Conservation (phyloP, 2,797 vertebrate genomes). For the Lutjanus argentimaculatus region DNA sequence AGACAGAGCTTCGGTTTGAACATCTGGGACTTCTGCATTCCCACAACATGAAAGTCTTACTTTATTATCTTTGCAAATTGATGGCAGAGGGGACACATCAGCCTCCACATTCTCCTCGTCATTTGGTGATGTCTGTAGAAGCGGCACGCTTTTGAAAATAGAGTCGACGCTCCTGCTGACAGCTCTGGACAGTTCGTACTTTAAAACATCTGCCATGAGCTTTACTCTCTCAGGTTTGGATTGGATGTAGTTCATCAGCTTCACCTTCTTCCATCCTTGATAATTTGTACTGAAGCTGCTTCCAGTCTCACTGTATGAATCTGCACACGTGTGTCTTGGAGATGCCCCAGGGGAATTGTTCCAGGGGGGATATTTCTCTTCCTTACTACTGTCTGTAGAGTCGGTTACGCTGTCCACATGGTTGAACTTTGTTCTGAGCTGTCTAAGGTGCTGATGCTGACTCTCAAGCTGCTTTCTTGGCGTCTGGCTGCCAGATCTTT, state of each 20-base stretch:
- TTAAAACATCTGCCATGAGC: slow-evolving; percentile 86
- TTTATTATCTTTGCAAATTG: slow-evolving; percentile 24
- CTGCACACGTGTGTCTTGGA: background rate
- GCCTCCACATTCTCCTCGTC: slow-evolving; percentile 3
- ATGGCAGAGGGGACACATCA: background rate
- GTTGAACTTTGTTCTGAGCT: slow-evolving; percentile 79
- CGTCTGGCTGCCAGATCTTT: slow-evolving; percentile 10
- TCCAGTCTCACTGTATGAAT: slow-evolving; percentile 35
- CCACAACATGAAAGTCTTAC: slow-evolving; percentile 31
- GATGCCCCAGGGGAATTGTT: slow-evolving; percentile 25
- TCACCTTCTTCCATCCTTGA: slow-evolving; percentile 64
- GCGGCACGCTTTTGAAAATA: slow-evolving; percentile 84
- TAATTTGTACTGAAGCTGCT: slow-evolving; percentile 15
- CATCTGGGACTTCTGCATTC: slow-evolving; percentile 42
- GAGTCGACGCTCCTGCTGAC: slow-evolving; percentile 88
- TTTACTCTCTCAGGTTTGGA: slow-evolving; percentile 67
- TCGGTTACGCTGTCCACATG: slow-evolving; percentile 50
- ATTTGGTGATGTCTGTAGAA: slow-evolving; percentile 59
- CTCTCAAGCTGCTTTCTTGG: slow-evolving; percentile 79
- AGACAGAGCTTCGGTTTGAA: slow-evolving; percentile 77
- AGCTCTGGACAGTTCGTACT: slow-evolving; percentile 85
- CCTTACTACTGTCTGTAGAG: background rate
- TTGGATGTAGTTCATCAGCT: slow-evolving; percentile 40
- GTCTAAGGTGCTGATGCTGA: slow-evolving; percentile 80
- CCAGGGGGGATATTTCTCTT: slow-evolving; percentile 32